Percentiles rank a stretch among this genome's conserved stretches.
These are phyloP conservation scores for Hemicentrotus pulcherrimus DNA, from an alignment of 35 echinoderm and acorn worm species.

Conservation along the genomic window DNA sequence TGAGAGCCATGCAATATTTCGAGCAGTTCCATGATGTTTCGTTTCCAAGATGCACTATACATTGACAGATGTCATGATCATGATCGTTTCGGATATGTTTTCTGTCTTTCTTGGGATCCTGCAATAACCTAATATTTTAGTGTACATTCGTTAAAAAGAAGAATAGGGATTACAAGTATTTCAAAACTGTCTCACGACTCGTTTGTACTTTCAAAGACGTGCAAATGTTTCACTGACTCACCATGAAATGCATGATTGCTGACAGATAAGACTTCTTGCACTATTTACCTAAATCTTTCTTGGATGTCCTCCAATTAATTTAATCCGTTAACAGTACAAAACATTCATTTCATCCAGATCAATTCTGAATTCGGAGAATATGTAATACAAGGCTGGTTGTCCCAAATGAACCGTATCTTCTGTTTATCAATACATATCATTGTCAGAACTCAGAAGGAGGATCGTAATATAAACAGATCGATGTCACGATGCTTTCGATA, in stretches of 20 bases:
- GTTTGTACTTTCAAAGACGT: not conserved
- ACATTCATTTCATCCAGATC: not conserved
- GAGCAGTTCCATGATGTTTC: not conserved
- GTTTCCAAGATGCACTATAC: not conserved
- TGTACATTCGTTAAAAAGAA: too few species aligned
- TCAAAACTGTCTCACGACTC: not conserved
- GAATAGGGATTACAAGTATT: not conserved
- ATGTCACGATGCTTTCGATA: not conserved
- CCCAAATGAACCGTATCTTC: not conserved
- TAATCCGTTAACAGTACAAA: not conserved
- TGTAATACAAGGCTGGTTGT: not conserved
- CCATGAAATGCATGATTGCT: not conserved
- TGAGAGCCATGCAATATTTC: not conserved
- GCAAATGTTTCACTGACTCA: not conserved
- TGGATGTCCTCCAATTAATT: not conserved
- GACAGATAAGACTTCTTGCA: not conserved
- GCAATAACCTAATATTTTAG: too few species aligned
- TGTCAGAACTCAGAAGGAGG: not conserved
- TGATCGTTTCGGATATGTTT: not conserved
- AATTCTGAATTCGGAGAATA: conserved; percentile 4
- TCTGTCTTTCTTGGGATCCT: not conserved
- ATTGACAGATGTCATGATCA: not conserved
- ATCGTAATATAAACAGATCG: not conserved
- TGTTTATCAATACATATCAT: not conserved
- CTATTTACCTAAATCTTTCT: not conserved